Evolutionary conservation across 2,113 vertebrate genomes (phyloP).

Genomic region (Upupa epops): DNA sequence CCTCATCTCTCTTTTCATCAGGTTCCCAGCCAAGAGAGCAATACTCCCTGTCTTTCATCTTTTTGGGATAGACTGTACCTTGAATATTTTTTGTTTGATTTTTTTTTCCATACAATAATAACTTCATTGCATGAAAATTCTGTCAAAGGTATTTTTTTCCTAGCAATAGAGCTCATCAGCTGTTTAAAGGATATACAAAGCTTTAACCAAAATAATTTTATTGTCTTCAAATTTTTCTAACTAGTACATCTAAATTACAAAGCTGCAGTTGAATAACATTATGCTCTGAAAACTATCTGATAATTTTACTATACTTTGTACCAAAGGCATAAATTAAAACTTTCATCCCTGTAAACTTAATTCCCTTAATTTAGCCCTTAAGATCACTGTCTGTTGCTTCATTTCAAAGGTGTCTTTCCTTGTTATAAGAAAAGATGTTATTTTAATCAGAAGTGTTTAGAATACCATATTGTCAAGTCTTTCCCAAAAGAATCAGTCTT

Average conservation of each 20-base stretch:
- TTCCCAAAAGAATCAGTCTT: constrained; percentile 23
- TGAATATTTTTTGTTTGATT: background rate
- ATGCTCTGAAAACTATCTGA: background rate
- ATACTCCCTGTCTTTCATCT: background rate
- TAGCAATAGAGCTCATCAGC: background rate
- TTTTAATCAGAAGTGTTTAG: constrained; percentile 30
- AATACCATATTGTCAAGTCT: constrained; percentile 14
- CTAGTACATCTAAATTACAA: constrained; percentile 6
- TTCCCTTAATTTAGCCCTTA: background rate
- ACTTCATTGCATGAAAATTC: background rate
- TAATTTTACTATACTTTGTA: background rate
- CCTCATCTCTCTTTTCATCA: background rate
- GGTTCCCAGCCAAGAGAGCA: background rate
- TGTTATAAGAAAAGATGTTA: background rate
- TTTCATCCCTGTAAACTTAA: background rate
- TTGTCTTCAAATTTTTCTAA: background rate
- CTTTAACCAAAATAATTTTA: background rate
- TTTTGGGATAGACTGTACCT: background rate
- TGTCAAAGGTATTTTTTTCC: background rate
- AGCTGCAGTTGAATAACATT: background rate
- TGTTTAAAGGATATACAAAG: background rate
- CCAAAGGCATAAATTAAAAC: background rate
- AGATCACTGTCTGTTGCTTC: constrained; percentile 2
- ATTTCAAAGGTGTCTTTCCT: constrained; percentile 1
- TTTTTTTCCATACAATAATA: background rate